Evolutionary conservation across 2,888 invertebrate genomes (phyloP).

Genomic region (Acanthoscelides obtectus): DNA sequence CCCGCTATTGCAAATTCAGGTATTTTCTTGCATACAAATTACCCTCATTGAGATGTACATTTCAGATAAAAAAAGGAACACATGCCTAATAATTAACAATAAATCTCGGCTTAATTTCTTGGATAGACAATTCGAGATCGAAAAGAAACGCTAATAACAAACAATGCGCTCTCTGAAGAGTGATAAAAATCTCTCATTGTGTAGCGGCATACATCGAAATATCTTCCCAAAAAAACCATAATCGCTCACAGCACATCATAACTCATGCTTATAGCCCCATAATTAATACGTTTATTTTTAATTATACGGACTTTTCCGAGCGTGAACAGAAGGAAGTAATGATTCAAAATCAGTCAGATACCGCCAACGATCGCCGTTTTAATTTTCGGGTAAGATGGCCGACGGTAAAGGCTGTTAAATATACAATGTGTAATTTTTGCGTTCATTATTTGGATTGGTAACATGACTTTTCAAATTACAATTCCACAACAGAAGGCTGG

Average conservation of each 20-base stretch:
- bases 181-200: background rate
- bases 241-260: conserved; percentile 18
- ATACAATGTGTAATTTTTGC: no score
- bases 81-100: background rate
- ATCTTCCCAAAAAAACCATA: background rate
- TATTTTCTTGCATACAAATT: background rate
- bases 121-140: background rate
- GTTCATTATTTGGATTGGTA: no score
- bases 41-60: background rate
- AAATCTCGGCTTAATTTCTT: background rate
- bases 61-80: background rate
- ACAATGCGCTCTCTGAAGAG: background rate
- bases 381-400: background rate
- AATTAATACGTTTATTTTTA: conserved; percentile 30
- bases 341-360: conserved; percentile 33
- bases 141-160: background rate
- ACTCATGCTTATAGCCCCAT: conserved; percentile 26
- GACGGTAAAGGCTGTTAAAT: no score
- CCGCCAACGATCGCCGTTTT: background rate
- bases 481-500: no score
- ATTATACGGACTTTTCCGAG: conserved; percentile 35
- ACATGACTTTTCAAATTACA: no score
- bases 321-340: conserved; percentile 38
- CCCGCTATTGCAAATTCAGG: background rate
- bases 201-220: background rate